Evolutionary conservation across 2,888 invertebrate species (phyloP).

Genomic region (Acleris laterana): DNA sequence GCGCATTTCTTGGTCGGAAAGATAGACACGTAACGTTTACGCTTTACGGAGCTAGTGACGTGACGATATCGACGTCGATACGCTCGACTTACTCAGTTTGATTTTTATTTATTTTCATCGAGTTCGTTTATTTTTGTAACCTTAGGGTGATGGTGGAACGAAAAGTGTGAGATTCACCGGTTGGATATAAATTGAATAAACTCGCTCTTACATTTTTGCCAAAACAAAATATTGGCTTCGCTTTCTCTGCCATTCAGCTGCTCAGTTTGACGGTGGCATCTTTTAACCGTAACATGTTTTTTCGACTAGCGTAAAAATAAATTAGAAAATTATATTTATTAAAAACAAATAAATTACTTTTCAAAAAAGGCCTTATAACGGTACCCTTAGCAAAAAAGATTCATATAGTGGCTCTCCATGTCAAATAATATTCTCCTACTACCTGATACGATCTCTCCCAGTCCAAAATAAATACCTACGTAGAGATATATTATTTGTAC

Average conservation of each 20-base stretch:
- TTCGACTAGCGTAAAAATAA: too few relatives aligned
- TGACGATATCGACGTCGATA: slow-evolving; percentile 64
- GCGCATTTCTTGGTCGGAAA: slow-evolving; percentile 48
- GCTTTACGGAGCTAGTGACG: slow-evolving; percentile 64
- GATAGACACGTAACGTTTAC: slow-evolving; percentile 64
- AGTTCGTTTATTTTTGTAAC: slow-evolving; percentile 39
- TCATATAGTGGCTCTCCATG: too few relatives aligned
- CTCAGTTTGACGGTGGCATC: too few relatives aligned
- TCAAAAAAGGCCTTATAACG: too few relatives aligned
- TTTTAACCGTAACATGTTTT: too few relatives aligned
- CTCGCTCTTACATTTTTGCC: slow-evolving; percentile 17
- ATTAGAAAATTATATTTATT: too few relatives aligned
- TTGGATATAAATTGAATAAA: slow-evolving; percentile 34
- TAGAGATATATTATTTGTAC: too few relatives aligned
- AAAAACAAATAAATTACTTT: too few relatives aligned
- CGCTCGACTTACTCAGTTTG: slow-evolving; percentile 51
- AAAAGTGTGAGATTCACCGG: slow-evolving; percentile 35
- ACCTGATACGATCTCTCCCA: too few relatives aligned
- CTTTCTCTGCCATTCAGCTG: slow-evolving; percentile 17
- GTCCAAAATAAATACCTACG: too few relatives aligned
- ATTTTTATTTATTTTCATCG: slow-evolving; percentile 50
- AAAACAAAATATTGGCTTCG: slow-evolving; percentile 12
- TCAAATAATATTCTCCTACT: too few relatives aligned
- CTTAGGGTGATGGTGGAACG: slow-evolving; percentile 38
- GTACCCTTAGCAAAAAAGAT: too few relatives aligned